These are phyloP conservation scores for Struthio camelus DNA, from an alignment of 2,113 vertebrate genomes.

Conservation along the genomic window DNA sequence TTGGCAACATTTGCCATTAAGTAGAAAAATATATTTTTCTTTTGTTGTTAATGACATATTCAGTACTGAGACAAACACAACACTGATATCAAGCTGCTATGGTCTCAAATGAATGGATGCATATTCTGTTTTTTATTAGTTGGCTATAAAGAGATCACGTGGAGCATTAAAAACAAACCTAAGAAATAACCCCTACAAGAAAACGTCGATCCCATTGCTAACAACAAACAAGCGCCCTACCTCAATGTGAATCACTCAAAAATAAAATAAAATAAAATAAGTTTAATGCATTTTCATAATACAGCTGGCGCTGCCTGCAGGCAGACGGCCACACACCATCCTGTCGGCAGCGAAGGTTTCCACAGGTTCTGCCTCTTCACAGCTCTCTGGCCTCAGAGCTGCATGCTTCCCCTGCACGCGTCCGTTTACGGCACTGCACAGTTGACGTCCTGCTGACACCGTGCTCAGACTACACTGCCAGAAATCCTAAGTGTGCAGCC, in stretches of 20 bases:
- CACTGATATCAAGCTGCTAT: background rate
- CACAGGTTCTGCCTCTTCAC: background rate
- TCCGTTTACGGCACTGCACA: background rate
- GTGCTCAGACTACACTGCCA: background rate
- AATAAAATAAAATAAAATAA: background rate
- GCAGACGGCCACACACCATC: background rate
- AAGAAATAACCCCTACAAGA: background rate
- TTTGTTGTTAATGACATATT: background rate
- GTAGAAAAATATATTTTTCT: background rate
- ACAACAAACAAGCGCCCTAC: background rate
- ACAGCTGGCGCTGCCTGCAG: background rate
- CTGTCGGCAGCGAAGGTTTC: background rate
- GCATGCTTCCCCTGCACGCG: background rate
- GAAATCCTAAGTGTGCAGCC: fast-evolving
- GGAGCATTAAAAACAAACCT: background rate
- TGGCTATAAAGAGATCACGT: background rate
- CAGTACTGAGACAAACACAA: background rate
- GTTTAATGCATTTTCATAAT: background rate
- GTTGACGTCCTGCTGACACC: fast-evolving
- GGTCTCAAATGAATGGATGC: background rate
- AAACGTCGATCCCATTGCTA: background rate
- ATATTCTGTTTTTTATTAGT: background rate
- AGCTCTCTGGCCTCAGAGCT: background rate
- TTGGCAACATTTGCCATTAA: background rate
- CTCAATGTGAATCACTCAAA: background rate